These are phyloP conservation scores for Ochotona curzoniae DNA, from an alignment of 2,113 vertebrate genomes.

Conservation along the genomic window DNA sequence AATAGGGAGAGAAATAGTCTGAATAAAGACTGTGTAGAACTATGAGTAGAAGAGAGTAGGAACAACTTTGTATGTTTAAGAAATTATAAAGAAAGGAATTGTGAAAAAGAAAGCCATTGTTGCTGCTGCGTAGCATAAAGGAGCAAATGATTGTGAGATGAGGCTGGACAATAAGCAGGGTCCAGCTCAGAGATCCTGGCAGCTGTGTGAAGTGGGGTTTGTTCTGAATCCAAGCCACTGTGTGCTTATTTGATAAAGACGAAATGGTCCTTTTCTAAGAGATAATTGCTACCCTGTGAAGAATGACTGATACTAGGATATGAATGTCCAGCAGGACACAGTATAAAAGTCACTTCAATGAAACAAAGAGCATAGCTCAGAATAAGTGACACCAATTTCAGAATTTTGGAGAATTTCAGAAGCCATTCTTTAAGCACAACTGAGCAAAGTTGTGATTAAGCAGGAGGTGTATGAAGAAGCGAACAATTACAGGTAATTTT, in stretches of 20 bases:
- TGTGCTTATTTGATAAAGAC: neutral
- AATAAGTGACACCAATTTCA: neutral
- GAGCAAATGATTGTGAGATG: neutral
- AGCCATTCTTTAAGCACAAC: neutral
- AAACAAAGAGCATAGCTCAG: neutral
- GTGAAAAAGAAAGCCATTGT: neutral
- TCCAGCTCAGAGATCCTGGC: neutral
- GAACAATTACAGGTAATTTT: neutral
- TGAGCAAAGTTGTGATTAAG: neutral
- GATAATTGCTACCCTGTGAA: neutral
- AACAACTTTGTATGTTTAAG: neutral
- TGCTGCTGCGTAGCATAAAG: neutral
- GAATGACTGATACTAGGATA: neutral
- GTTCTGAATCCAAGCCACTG: neutral
- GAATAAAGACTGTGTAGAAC: neutral
- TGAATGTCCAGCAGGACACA: neutral
- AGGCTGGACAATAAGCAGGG: neutral
- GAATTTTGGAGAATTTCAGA: neutral
- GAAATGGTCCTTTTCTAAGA: neutral
- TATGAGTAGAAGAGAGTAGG: neutral
- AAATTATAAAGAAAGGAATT: neutral
- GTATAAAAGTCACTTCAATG: neutral
- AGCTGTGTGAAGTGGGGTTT: neutral
- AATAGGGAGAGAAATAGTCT: neutral
- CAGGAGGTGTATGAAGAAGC: neutral